A percentile compares a stretch with the other conserved stretches of the same genome.
These are phyloP conservation scores for Thaumetopoea pityocampa DNA, from an alignment of 1,140 invertebrate genomes.

Conservation along the genomic window DNA sequence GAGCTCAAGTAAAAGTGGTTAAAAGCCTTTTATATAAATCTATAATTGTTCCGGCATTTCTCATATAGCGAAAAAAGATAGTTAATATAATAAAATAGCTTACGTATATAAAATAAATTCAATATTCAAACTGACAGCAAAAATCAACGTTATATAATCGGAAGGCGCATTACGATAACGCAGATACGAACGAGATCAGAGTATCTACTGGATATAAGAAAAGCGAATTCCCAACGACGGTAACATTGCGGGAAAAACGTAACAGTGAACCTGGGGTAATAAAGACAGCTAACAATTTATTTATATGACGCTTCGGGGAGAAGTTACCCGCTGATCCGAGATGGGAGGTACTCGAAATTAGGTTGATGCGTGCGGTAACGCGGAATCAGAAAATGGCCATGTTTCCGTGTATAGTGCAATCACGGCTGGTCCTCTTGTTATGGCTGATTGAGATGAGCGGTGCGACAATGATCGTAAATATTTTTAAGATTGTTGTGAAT, in stretches of 20 bases:
- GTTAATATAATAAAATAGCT: too few relatives aligned
- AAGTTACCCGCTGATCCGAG: constrained; percentile 53
- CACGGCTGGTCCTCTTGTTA: constrained; percentile 35
- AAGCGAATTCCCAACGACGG: constrained; percentile 48
- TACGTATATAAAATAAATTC: constrained; percentile 6
- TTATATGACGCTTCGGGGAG: constrained; percentile 68
- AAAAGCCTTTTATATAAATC: too few relatives aligned
- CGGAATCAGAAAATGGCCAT: constrained; percentile 41
- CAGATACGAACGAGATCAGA: constrained; percentile 49
- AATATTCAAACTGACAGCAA: constrained; percentile 16
- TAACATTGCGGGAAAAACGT: constrained; percentile 56
- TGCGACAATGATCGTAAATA: background rate
- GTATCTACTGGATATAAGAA: constrained; percentile 49
- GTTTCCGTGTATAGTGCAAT: constrained; percentile 34
- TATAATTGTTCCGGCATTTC: too few relatives aligned
- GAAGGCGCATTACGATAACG: constrained; percentile 56
- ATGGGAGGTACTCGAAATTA: constrained; percentile 57
- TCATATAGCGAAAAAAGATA: too few relatives aligned
- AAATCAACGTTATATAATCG: constrained; percentile 29
- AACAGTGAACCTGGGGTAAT: constrained; percentile 52
- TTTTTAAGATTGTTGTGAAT: background rate
- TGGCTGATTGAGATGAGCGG: constrained; percentile 19
- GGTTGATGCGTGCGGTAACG: constrained; percentile 54
- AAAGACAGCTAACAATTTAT: constrained; percentile 71
- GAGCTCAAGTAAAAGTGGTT: too few relatives aligned